Conservation (phyloP, 2,113 vertebrate genomes). For the Chlorocebus sabaeus region DNA sequence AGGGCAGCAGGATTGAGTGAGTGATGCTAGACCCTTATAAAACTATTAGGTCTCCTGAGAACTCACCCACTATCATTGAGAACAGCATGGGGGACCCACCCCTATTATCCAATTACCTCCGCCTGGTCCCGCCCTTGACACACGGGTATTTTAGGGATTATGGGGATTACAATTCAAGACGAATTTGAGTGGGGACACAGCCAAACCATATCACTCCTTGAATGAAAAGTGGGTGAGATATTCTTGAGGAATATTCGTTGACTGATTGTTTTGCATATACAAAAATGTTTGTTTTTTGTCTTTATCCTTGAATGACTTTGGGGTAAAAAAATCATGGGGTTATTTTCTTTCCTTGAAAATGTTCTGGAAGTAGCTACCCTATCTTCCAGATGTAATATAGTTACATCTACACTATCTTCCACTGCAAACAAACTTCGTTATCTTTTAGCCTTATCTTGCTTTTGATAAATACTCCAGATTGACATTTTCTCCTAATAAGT, state of each 20-base stretch:
- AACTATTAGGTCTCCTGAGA: no score
- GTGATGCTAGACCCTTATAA: no score
- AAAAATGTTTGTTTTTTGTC: neutral
- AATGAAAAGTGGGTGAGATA: neutral
- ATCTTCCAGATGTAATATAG: neutral
- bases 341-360: neutral
- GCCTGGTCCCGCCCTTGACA: no score
- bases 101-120: no score
- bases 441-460: neutral
- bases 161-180: no score
- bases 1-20: no score
- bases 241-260: neutral
- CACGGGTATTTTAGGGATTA: no score
- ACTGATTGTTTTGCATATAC: neutral
- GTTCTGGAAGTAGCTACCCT: neutral
- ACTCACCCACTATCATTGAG: no score
- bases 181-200: no score
- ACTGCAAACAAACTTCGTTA: neutral
- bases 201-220: neutral
- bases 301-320: neutral
- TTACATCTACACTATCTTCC: neutral
- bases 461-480: neutral
- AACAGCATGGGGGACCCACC: no score
- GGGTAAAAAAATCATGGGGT: neutral
- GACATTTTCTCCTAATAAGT: neutral